Evolutionary conservation across 2,113 vertebrate genomes (phyloP).

Genomic region (Elephas maximus): DNA sequence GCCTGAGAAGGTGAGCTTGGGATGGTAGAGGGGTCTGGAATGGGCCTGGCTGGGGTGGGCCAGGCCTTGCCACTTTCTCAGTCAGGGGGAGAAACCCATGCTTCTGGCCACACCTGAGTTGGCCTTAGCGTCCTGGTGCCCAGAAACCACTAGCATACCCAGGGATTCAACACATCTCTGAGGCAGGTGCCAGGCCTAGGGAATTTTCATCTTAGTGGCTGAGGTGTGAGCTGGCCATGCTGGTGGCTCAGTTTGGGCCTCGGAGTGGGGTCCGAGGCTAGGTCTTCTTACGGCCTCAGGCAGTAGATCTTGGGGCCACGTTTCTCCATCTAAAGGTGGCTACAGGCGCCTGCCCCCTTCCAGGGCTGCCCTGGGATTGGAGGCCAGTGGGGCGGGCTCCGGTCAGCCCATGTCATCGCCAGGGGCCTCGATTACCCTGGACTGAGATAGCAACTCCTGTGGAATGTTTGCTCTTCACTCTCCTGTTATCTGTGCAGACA

Average conservation of each 20-base stretch:
- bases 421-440: neutral
- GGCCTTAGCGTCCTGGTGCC: neutral
- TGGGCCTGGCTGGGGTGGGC: neutral
- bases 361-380: neutral
- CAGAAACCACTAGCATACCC: neutral
- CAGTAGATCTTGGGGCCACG: neutral
- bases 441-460: neutral
- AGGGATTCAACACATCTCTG: neutral
- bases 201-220: neutral
- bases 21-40: neutral
- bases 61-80: neutral
- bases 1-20: neutral
- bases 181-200: neutral
- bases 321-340: neutral
- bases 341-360: neutral
- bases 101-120: neutral
- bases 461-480: slow-evolving; percentile 24
- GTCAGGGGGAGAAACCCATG: neutral
- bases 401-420: neutral
- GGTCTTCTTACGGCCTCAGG: neutral
- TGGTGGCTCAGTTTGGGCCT: too few relatives aligned
- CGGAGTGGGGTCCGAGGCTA: neutral
- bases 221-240: neutral
- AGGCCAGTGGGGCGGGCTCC: neutral
- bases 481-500: neutral